phyloP scores from a whole-genome alignment of 2,888 invertebrate genomes.

The Meteorus cinctellus region DNA sequence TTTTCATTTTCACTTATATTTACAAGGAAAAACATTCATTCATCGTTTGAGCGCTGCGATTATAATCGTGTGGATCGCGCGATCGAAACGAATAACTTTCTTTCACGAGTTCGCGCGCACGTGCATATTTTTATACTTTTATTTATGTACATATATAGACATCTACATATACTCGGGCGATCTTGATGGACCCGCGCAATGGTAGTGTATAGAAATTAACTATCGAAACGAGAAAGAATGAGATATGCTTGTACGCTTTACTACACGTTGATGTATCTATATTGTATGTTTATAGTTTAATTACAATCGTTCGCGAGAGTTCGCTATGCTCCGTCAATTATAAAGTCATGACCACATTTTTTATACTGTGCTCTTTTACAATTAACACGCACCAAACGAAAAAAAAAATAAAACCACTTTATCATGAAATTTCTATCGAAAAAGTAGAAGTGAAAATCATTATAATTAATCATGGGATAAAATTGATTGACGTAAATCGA shows the following conservation, averaged over 20 bases:
- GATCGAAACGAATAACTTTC: constrained; percentile 38
- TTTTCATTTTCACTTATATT: constrained; percentile 25
- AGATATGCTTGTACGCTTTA: too few relatives aligned
- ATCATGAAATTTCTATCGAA: not conserved
- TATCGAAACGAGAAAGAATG: constrained; percentile 28
- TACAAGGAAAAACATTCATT: constrained; percentile 31
- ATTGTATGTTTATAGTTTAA: not conserved
- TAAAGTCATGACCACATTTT: not conserved
- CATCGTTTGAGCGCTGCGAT: constrained; percentile 38
- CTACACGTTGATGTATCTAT: not conserved
- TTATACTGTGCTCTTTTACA: not conserved
- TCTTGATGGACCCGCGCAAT: constrained; percentile 45
- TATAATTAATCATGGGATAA: not conserved
- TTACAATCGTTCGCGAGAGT: not conserved
- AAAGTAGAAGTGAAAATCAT: not conserved
- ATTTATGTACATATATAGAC: not conserved
- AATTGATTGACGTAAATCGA: too few relatives aligned
- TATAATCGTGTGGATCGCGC: constrained; percentile 40
- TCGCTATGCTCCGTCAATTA: not conserved
- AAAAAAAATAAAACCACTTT: not conserved
- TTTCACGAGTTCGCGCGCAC: constrained; percentile 36
- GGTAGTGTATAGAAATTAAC: constrained; percentile 37
- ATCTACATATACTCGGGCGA: constrained; percentile 2
- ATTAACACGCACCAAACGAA: not conserved
- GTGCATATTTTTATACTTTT: constrained; percentile 8